Evolutionary conservation across 2,113 vertebrate genomes (phyloP), one percentile per base, ranked within the genome.

Genomic region (Heterocephalus glaber): DNA sequence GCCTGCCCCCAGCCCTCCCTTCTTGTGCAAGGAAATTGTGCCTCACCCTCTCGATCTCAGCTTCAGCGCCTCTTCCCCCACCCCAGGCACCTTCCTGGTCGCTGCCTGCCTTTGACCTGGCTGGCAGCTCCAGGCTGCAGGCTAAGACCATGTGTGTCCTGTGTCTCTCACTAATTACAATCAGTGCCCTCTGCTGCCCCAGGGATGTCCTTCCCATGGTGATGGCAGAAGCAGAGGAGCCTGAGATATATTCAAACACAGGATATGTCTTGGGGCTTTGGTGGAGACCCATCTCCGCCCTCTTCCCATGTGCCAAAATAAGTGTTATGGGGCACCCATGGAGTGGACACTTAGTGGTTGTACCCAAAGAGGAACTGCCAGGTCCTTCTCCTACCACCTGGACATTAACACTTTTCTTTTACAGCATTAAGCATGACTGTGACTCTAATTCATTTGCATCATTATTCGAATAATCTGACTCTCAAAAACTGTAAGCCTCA

Each of bases 251-350:
- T 22, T 35, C 17, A 81, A 38, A 58, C 2, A 1, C 33, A 17
- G 2, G 9, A 7, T 7, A n/a, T 0, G 3, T 47, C 74, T 22
- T 30, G 38, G 49, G 16, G 49, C 35, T 12, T 19, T 17, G 28
- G 12, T 5, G 8, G 28, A 60, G 11, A 68, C 56, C n/a, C 22
- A 3, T 22, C 8, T 77, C 47, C 0, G 0, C 19, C 79, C 58
- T 76, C 35, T 20, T 41, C 5, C n/a, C 44, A 2, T 3, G 12
- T 47, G 68, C 61, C 82, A 61, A 6, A 74, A 35, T 22, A 44
- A 63, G 61, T 28, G 24, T 72, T 56, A 0, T 0, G 0, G 0
- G 12, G 82, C 58, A n/a, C 8, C 30, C n/a, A 14, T 2, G 33
- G 20, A 19, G 35, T 0, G 0, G 38, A 30, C 47, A 4, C 13